Base-by-base conservation (phyloP, 2,888 invertebrate genomes). In the Dicyrtomina minuta region DNA sequence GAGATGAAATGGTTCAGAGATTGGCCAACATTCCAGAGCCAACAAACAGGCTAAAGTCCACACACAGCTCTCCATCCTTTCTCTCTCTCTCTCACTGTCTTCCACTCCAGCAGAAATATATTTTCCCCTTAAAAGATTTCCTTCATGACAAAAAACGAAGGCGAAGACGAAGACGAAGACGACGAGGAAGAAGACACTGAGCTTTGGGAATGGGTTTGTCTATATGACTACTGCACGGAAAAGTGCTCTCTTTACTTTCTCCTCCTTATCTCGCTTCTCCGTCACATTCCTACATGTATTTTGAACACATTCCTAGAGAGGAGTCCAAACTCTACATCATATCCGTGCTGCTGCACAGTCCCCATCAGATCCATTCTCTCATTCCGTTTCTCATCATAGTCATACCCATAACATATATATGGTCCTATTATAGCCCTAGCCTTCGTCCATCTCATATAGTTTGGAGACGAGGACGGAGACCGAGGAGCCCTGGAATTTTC, bases 1-100 rank as follows among this genome's bases (percentile, higher is more conserved):
- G 61, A 58, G 61, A 44, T 46, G 61, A 46, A 61, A 61, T 61
- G 61, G 61, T 61, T 22, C 26, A 60, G 60, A 44, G 46, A 61
- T 61, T 61, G 24, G 44, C 44, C 46, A 44, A 10, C 46, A 61
- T 26, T 61, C 59, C 58, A 33, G 10, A 27, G 17, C 59, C 39
- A n/a, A 59, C 41, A 33, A 55, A 17, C 33, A 58, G 24, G 44
- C 61, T 44, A 61, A 61, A 61, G 46, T 61, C 61, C 61, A 61
- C 43, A 43, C 61, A 24, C 17, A 49, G 17, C 22, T 27, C 24
- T 27, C 26, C 26, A 13, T 17, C 51, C 51, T n/a, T 8, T 51
- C 17, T 53, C 20, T 5, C 53, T 53, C 13, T 53, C 46, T 46
- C 46, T 46, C 46, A 6, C 46, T 46, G 5, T 46, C 46, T 46